Evolutionary conservation across 1,140 invertebrate species (phyloP), one percentile per base, ranked within the genome.

Genomic region (Caenorhabditis inopinata): DNA sequence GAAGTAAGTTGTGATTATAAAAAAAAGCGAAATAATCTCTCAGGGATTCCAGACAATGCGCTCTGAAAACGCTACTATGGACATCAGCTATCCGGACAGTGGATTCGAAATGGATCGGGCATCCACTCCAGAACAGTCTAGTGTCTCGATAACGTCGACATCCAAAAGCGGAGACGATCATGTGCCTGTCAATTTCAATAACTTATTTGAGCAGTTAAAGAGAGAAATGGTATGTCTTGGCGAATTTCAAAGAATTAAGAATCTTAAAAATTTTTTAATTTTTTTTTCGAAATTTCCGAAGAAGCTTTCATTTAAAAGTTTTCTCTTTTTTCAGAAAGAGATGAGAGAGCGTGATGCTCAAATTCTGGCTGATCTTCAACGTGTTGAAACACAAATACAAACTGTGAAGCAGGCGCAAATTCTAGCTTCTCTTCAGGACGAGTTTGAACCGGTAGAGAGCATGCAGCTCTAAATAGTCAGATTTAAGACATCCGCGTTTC

Each of bases 151-250:
- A 23, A 78, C 76, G 9, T 35, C 53, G 2, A 78, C 76, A 23
- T 78, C 76, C 14, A 78, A 78, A 35, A 78, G 76, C 23, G 53
- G 53, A 16, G 25, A 62, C 35, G 42, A 78, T n/a, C 42, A n/a
- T n/a, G n/a, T n/a, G n/a, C n/a, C 42, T 2, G 49, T 68, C 1
- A 45, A 42, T 14, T 78, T 58, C 23, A 78, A 25, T 16, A 53
- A 78, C 14, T 23, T 78, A 6, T 78, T 78, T 16, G 76, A 78
- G 42, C 49, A 78, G 32, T 42, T 78, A 14, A 51, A 53, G 23
- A 58, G 76, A 35, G 76, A 78, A 46, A 78, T 78, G 76, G 76
- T 78, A 58, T 9, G 32, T n/a, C n/a, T n/a, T n/a, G n/a, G n/a
- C n/a, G n/a, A n/a, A n/a, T n/a, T n/a, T n/a, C n/a, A n/a, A n/a